Evolutionary conservation across 2,888 invertebrate genomes (phyloP).

Genomic region (Tipula helvola): DNA sequence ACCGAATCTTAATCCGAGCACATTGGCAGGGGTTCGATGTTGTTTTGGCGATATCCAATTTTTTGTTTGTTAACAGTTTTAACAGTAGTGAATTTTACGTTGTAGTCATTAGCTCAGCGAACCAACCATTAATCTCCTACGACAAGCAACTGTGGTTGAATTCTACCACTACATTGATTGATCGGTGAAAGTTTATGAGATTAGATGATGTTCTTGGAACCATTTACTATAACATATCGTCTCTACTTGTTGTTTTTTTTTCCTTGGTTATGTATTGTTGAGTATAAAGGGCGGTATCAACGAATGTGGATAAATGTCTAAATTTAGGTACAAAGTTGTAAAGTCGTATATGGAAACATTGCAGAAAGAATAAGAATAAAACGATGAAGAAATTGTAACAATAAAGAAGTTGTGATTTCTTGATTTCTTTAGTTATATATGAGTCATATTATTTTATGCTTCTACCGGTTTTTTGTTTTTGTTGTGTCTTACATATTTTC

Average conservation of each 20-base stretch:
- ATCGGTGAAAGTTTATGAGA: no score
- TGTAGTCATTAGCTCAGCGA: no score
- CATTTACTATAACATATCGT: no score
- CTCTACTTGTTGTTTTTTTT: neutral
- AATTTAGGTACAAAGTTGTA: neutral
- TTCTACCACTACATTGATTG: no score
- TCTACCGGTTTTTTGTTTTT: neutral
- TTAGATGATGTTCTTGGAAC: no score
- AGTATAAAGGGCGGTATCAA: neutral
- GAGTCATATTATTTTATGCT: neutral
- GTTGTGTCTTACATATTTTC: neutral
- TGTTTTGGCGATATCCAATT: no score
- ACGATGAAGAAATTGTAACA: neutral
- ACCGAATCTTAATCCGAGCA: no score
- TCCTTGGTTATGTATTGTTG: neutral
- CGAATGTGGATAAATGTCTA: neutral
- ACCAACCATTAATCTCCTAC: no score
- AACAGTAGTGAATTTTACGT: no score
- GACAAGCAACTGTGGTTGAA: no score
- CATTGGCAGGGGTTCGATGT: no score
- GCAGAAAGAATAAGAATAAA: neutral
- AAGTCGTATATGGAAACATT: neutral
- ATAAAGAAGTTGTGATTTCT: neutral
- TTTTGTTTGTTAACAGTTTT: no score
- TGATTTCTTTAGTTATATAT: neutral